Percentiles rank a stretch among this genome's conserved stretches.
phyloP scores from a whole-genome alignment of 2,113 vertebrate species.

The Sander vitreus region DNA sequence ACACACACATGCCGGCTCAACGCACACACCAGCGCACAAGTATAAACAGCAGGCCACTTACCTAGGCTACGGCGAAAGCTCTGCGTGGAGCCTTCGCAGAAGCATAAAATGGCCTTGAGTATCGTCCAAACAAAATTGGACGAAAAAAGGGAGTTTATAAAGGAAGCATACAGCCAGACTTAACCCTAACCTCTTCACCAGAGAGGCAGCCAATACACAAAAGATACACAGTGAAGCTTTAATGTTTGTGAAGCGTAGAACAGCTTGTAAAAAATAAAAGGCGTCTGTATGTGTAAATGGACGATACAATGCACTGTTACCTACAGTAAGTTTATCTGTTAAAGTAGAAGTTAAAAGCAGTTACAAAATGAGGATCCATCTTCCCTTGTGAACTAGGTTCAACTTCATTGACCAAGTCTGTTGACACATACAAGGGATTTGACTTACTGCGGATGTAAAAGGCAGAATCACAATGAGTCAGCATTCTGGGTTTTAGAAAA shows the following conservation, averaged over 20 bases:
- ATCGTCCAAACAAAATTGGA: background rate
- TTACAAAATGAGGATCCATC: too few species aligned
- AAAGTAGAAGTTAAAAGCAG: background rate
- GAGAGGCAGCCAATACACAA: background rate
- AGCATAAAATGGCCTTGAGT: too few species aligned
- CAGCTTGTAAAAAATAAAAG: background rate
- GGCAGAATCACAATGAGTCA: constrained; percentile 1
- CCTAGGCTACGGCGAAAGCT: too few species aligned
- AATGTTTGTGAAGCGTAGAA: background rate
- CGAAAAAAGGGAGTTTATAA: background rate
- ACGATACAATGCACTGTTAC: background rate
- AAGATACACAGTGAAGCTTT: background rate
- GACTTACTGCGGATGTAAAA: background rate
- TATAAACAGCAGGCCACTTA: too few species aligned
- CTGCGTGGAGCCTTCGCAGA: too few species aligned
- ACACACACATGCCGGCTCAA: too few species aligned
- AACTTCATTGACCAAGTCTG: background rate
- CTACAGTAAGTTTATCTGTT: background rate
- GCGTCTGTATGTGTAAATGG: background rate
- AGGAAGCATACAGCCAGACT: too few species aligned
- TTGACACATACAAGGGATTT: background rate
- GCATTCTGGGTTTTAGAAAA: background rate
- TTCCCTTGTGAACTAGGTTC: background rate
- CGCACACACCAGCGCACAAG: too few species aligned
- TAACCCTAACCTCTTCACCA: too few species aligned